Evolutionary conservation across 2,797 vertebrate species (phyloP).

Genomic region (Spatula versicolor): DNA sequence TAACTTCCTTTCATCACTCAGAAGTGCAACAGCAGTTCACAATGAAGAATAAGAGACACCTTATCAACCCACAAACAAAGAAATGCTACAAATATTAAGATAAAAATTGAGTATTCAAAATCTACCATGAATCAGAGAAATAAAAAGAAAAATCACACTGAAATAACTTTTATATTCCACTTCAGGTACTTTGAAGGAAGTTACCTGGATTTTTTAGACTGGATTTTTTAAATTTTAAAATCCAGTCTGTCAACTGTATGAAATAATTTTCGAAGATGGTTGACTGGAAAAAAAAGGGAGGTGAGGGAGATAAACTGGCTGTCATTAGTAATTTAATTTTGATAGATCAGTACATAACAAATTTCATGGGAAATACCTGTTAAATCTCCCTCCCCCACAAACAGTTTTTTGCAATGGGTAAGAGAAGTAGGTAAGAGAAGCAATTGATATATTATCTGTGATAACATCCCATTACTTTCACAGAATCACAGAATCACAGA

Average conservation of each 20-base stretch:
- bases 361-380: background rate
- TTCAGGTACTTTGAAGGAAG: background rate
- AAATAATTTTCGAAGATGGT: background rate
- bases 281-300: background rate
- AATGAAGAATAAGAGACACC: background rate
- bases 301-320: background rate
- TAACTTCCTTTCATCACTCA: background rate
- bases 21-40: background rate
- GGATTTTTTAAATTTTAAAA: background rate
- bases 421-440: background rate
- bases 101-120: background rate
- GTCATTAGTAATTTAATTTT: background rate
- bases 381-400: background rate
- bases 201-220: background rate
- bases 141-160: fast-evolving
- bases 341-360: background rate
- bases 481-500: no score
- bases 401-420: background rate
- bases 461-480: constrained; percentile 11
- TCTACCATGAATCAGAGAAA: background rate
- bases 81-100: background rate
- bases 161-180: background rate
- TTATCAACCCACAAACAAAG: background rate
- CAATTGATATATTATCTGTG: background rate
- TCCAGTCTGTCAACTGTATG: background rate